Percentiles rank a stretch among this genome's conserved stretches.
phyloP scores from a whole-genome alignment of 2,797 vertebrate genomes.

The Picus viridis region DNA sequence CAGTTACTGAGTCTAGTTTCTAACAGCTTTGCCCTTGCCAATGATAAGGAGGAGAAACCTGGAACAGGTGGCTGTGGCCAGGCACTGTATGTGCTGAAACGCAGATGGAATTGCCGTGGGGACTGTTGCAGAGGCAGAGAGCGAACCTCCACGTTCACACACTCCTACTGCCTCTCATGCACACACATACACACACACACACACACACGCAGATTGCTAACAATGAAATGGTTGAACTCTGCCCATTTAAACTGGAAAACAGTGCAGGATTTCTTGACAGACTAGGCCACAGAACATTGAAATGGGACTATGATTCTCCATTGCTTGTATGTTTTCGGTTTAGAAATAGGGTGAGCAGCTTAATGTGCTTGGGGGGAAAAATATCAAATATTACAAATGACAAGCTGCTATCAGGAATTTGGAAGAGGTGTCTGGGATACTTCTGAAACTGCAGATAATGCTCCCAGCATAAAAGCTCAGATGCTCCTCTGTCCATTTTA shows the following conservation, averaged over 20 bases:
- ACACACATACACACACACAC: too few relatives aligned
- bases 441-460: neutral
- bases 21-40: slow-evolving; percentile 42
- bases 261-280: neutral
- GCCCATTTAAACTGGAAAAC: neutral
- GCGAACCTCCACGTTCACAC: neutral
- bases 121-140: neutral
- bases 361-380: neutral
- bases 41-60: slow-evolving; percentile 22
- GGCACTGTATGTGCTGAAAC: neutral
- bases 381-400: neutral
- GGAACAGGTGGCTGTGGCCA: slow-evolving; percentile 16
- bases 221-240: neutral
- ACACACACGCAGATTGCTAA: neutral
- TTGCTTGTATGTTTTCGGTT: neutral
- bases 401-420: neutral
- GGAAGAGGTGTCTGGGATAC: neutral
- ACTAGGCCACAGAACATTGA: neutral
- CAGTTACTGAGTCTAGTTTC: slow-evolving; percentile 25
- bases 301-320: neutral
- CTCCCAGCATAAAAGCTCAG: neutral
- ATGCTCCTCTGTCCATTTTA: neutral
- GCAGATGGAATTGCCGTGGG: slow-evolving; percentile 26
- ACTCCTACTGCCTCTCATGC: neutral
- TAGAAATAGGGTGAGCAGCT: neutral